phyloP scores from a whole-genome alignment of 2,113 vertebrate genomes.

The Cyprinus carpio region DNA sequence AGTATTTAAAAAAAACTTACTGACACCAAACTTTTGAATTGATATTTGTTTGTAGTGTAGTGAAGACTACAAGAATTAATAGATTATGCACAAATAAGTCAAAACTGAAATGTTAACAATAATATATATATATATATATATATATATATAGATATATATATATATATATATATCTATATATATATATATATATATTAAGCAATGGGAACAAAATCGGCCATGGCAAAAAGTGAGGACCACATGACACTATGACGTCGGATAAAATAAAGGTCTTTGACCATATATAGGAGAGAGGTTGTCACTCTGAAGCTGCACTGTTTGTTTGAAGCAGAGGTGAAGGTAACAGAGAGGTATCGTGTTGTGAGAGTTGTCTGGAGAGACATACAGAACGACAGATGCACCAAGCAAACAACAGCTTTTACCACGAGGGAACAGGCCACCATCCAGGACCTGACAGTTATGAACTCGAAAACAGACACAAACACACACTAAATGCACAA shows the following conservation, averaged over 20 bases:
- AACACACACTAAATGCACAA: constrained; percentile 22
- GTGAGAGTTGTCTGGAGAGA: constrained; percentile 44
- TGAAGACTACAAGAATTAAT: too few relatives aligned
- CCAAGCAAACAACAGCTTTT: constrained; percentile 52
- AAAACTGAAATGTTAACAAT: too few relatives aligned
- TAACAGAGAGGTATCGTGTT: constrained; percentile 16
- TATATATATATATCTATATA: too few relatives aligned
- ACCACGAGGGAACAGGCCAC: constrained; percentile 49
- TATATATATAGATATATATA: too few relatives aligned
- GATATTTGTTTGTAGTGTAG: too few relatives aligned
- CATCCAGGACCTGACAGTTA: constrained; percentile 37
- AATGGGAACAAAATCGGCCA: neutral
- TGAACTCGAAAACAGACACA: constrained; percentile 47
- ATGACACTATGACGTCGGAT: neutral
- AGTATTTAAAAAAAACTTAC: too few relatives aligned
- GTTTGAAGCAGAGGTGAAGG: constrained; percentile 1
- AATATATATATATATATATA: too few relatives aligned
- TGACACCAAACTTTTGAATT: too few relatives aligned
- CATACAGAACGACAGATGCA: constrained; percentile 50
- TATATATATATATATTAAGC: neutral
- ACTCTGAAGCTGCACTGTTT: constrained; percentile 13
- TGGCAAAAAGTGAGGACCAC: too few relatives aligned
- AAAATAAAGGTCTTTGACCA: constrained; percentile 11
- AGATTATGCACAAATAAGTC: too few relatives aligned
- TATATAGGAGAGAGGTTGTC: neutral